Percentiles rank a stretch among this genome's conserved stretches.
These are phyloP conservation scores for Rhopilema esculentum DNA, from an alignment of 30 jellyfish, hydroid and myxozoan species.

Conservation along the genomic window DNA sequence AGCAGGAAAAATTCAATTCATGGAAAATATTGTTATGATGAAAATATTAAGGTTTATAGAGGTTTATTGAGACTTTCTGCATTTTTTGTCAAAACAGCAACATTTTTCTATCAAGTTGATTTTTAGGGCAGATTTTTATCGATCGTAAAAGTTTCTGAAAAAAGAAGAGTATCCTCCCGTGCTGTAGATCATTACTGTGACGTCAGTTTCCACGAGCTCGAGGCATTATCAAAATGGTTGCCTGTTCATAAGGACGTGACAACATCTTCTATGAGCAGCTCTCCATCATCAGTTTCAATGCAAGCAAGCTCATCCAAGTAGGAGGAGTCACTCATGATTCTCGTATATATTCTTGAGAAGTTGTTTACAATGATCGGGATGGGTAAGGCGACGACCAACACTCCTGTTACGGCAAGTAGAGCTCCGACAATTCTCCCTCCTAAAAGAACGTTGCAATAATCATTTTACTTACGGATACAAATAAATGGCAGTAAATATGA, in stretches of 20 bases:
- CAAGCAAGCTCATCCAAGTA: constrained; percentile 55
- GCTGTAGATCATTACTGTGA: not conserved
- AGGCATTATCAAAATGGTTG: not conserved
- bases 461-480: no score
- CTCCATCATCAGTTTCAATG: constrained; percentile 57
- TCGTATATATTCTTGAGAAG: constrained; percentile 73
- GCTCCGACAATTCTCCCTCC: constrained; percentile 85
- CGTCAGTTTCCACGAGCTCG: not conserved
- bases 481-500: no score
- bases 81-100: no score
- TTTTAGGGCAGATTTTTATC: not conserved
- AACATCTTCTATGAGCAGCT: constrained; percentile 53
- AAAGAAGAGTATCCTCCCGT: not conserved
- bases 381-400: constrained; percentile 88
- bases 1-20: no score
- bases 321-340: constrained; percentile 75
- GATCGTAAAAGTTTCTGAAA: not conserved
- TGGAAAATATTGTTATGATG: no score
- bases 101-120: no score
- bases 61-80: no score
- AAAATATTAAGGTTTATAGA: no score
- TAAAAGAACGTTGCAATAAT: not conserved
- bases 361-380: constrained; percentile 87
- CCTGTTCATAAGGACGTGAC: constrained; percentile 58
- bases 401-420: constrained; percentile 85